Evolutionary conservation across 2,113 vertebrate species (phyloP).

Genomic region (Periophthalmus modestus): DNA sequence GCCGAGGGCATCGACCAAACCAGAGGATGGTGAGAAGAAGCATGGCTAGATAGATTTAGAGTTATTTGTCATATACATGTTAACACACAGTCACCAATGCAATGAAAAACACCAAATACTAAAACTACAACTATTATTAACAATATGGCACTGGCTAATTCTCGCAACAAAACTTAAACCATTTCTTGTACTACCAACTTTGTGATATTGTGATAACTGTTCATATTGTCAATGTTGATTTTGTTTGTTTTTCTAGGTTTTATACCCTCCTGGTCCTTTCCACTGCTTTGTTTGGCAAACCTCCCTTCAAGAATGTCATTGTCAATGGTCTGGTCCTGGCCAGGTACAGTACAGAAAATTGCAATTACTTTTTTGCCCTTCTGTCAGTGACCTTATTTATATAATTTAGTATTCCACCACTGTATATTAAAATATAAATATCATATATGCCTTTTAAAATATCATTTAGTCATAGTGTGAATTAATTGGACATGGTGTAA

Average conservation of each 20-base stretch:
- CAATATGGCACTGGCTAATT: no score
- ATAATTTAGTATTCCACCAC: background rate
- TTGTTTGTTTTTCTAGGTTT: conserved; percentile 82
- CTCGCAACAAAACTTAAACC: no score
- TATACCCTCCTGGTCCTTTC: conserved; percentile 94
- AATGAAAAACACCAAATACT: no score
- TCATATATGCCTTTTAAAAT: background rate
- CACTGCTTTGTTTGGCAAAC: conserved; percentile 93
- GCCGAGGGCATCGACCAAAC: conserved; percentile 98
- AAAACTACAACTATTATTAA: no score
- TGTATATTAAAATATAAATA: background rate
- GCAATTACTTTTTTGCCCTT: background rate
- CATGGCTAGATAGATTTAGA: background rate
- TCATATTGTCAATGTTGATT: no score
- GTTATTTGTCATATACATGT: no score
- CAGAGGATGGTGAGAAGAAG: conserved; percentile 86
- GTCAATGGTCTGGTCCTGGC: conserved; percentile 94
- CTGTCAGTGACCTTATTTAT: background rate
- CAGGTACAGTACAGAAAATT: conserved; percentile 71
- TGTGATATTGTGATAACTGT: background rate
- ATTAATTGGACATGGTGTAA: background rate
- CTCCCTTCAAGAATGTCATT: conserved; percentile 97
- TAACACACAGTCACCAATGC: no score
- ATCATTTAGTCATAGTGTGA: background rate
- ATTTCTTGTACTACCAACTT: no score